phyloP scores from a whole-genome alignment of 2,888 invertebrate genomes.

The Pterostichus madidus region DNA sequence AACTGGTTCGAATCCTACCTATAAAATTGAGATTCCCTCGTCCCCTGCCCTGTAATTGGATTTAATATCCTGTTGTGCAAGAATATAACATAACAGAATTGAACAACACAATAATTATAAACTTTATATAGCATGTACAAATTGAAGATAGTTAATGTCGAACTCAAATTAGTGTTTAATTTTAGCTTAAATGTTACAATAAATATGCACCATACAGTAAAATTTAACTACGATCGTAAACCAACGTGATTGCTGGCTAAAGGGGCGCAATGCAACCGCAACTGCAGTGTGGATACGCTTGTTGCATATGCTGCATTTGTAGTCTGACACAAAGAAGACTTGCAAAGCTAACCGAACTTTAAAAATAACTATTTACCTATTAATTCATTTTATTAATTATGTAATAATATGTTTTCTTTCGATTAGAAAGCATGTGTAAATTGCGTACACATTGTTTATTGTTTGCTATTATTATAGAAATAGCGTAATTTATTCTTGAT shows the following conservation, averaged over 20 bases:
- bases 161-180: conserved; percentile 21
- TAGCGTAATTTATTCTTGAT: neutral
- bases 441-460: conserved; percentile 15
- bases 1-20: too few species aligned
- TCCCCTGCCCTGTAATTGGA: too few species aligned
- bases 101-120: too few species aligned
- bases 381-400: neutral
- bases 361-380: neutral
- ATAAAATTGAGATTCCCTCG: too few species aligned
- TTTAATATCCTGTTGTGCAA: too few species aligned
- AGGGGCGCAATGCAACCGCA: conserved; percentile 33
- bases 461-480: neutral
- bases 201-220: conserved; percentile 13
- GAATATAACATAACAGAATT: too few species aligned
- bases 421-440: neutral
- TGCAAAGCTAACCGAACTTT: neutral
- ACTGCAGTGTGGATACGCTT: neutral
- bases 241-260: conserved; percentile 17
- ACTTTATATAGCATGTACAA: too few species aligned
- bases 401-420: neutral
- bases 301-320: conserved; percentile 25
- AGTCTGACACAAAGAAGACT: neutral
- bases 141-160: neutral
- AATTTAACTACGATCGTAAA: conserved; percentile 32
- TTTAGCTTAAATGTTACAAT: conserved; percentile 11